Evolutionary conservation across 2,888 invertebrate species (phyloP), one percentile per base, ranked within the genome.

Genomic region (Thalpophila matura): DNA sequence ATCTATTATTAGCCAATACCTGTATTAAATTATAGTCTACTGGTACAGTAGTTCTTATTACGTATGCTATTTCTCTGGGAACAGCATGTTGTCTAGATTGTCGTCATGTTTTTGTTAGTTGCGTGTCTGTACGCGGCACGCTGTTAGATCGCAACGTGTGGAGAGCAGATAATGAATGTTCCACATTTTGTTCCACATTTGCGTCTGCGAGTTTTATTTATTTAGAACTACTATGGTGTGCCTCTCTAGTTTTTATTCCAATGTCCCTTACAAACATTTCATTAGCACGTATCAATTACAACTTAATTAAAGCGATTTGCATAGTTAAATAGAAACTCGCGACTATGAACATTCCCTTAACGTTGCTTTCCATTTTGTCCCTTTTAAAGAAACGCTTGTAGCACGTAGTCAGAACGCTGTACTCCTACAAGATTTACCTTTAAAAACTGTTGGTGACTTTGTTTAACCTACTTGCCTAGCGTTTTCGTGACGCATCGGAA

Each of bases 401-500:
- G 80, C 85, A 88, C 84, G 88, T 88, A 86, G 79, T 72, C 60
- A 74, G 78, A 82, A 78, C 85, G 82, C 18, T 55, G 67, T 77
- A 75, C 64, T 72, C 78, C 84, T 71, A 85, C 85, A 79, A 86
- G 81, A 82, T 85, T 83, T 85, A 77, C 82, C 81, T 84, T 85
- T 83, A 79, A 84, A 80, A 84, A 86, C 81, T 80, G 71, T 82
- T 81, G 80, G 83, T 82, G 86, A 86, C 84, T 88, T 81, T 83
- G 82, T 83, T 89, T 88, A 90, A 89, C 91, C 91, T 82, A 91
- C 84, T 90, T 89, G 80, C 77, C 77, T 80, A 83, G 81, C 82
- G 81, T 83, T 86, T 84, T 85, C 82, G 86, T 89, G 88, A 89
- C 89, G 91, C 86, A 81, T 85, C 80, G 90, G 90, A 87, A 92